Evolutionary conservation across 2,113 vertebrate genomes (phyloP).

Genomic region (Eidolon helvum): DNA sequence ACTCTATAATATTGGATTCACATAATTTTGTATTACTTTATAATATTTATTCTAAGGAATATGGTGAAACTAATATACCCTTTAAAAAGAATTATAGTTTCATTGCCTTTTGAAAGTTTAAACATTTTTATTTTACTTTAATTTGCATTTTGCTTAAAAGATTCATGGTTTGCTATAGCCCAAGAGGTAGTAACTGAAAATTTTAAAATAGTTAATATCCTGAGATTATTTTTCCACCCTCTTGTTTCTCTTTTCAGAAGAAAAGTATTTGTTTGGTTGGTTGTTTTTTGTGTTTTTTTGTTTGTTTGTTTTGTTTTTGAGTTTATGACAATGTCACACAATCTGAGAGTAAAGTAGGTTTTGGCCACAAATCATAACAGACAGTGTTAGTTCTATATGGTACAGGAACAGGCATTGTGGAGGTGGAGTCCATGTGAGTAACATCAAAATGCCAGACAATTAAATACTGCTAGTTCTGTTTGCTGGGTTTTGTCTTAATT

Average conservation of each 20-base stretch:
- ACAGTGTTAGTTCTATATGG: background rate
- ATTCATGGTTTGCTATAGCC: background rate
- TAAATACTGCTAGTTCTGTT: background rate
- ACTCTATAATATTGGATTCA: background rate
- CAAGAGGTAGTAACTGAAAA: constrained; percentile 26
- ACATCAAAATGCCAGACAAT: background rate
- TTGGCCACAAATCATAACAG: background rate
- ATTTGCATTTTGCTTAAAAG: constrained; percentile 37
- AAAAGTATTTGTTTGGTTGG: constrained; percentile 23
- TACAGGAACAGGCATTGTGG: background rate
- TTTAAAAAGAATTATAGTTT: constrained; percentile 8
- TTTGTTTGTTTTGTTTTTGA: background rate
- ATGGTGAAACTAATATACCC: background rate
- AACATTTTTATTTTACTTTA: constrained; percentile 35
- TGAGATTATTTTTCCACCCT: constrained; percentile 25
- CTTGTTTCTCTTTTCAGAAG: constrained; percentile 61
- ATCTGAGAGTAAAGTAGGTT: background rate
- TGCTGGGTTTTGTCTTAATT: background rate
- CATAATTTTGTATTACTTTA: background rate
- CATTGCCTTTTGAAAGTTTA: constrained; percentile 37
- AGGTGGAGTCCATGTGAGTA: background rate
- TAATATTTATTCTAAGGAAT: constrained; percentile 7
- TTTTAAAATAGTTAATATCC: constrained; percentile 28
- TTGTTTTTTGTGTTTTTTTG: background rate
- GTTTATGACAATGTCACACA: background rate